phyloP scores from a whole-genome alignment of 2,888 invertebrate genomes.

The Apamea anceps region DNA sequence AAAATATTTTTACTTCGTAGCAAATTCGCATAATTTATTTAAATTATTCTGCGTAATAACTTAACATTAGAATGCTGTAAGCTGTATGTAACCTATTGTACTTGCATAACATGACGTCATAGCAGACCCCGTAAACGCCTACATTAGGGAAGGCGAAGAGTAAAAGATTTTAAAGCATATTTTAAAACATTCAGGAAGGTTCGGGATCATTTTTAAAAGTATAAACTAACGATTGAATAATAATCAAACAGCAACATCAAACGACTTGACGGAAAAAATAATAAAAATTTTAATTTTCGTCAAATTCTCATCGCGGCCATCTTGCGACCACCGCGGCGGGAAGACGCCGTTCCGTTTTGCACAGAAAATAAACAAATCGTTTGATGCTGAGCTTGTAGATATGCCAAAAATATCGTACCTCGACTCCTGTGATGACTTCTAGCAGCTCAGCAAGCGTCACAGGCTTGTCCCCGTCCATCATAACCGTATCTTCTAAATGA shows the following conservation, averaged over 20 bases:
- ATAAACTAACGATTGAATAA: neutral
- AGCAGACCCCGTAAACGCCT: constrained; percentile 64
- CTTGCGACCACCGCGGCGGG: constrained; percentile 75
- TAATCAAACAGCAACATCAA: constrained; percentile 50
- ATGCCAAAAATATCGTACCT: constrained; percentile 75
- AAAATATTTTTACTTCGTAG: neutral
- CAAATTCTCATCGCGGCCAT: constrained; percentile 73
- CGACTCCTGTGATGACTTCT: constrained; percentile 84
- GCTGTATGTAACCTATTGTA: neutral
- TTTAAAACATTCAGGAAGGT: neutral
- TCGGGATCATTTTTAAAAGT: neutral
- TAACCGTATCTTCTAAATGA: constrained; percentile 85
- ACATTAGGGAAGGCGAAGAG: neutral
- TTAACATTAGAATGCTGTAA: neutral
- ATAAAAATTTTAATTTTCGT: neutral
- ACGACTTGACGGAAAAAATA: constrained; percentile 17
- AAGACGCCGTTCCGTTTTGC: constrained; percentile 87
- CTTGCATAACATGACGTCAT: constrained; percentile 31
- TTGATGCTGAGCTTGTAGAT: constrained; percentile 62
- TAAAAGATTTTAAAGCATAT: neutral
- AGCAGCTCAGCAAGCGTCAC: constrained; percentile 84
- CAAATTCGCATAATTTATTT: neutral
- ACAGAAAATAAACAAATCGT: constrained; percentile 80
- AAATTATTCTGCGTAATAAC: neutral
- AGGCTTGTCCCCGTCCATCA: constrained; percentile 85